Percentiles rank a stretch among this genome's conserved stretches.
These are phyloP conservation scores for Tetramorium alpestre DNA, from an alignment of 1,140 invertebrate species.

Conservation along the genomic window DNA sequence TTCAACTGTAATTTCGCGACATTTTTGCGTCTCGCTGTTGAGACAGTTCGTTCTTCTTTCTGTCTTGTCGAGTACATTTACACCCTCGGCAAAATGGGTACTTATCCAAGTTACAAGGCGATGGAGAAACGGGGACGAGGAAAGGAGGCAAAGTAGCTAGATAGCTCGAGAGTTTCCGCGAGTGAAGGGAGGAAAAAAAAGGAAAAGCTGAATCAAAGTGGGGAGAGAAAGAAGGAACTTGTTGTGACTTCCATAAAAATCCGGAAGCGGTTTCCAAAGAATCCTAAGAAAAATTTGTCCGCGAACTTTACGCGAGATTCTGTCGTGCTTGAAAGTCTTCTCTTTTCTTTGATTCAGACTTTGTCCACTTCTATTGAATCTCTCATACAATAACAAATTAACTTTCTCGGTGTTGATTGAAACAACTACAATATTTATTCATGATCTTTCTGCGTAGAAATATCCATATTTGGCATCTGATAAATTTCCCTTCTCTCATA, in stretches of 20 bases:
- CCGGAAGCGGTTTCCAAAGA: conserved; percentile 59
- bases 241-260: conserved; percentile 79
- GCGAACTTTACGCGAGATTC: conserved; percentile 75
- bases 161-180: conserved; percentile 36
- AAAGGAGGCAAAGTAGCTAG: conserved; percentile 49
- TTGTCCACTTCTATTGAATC: not conserved
- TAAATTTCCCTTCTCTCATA: not conserved
- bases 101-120: conserved; percentile 69
- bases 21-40: conserved; percentile 26
- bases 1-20: conserved; percentile 57
- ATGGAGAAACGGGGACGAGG: not conserved
- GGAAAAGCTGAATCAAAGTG: conserved; percentile 20
- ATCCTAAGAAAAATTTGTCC: conserved; percentile 74
- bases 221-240: conserved; percentile 72
- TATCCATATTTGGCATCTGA: not conserved
- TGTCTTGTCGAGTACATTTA: conserved; percentile 65
- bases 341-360: conserved; percentile 44
- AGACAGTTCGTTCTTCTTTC: conserved; percentile 44
- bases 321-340: conserved; percentile 64
- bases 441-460: not conserved
- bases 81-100: conserved; percentile 69
- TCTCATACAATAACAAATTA: conserved; percentile 41
- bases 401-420: not conserved
- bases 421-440: not conserved
- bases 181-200: not conserved